Base-by-base conservation (phyloP, 2,113 vertebrate species). In the Seriola rivoliana region DNA sequence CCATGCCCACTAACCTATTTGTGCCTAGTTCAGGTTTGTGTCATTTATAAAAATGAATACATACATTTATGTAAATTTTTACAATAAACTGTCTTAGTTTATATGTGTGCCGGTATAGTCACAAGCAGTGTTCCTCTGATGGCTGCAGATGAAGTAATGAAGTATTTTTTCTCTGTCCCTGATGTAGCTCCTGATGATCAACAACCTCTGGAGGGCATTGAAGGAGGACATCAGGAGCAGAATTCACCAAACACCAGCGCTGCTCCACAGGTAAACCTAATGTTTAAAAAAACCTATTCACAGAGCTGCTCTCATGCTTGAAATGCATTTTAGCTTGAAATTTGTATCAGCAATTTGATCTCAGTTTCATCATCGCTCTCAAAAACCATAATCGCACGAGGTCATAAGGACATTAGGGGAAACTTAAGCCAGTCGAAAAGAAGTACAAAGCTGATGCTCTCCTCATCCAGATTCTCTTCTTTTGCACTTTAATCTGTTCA, bases 1-100 rank as follows among this genome's bases (percentile, higher is more conserved):
- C 97, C 1, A 96, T 99, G 87, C 96, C 97, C 7, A 63, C 96
- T 0, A 97, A 96, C 64, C 80, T 98, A 2, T 97, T 98, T 36
- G 93, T 96, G 86, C 97, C 97, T 50, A 95, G 95, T 67, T 88
- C 97, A 96, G 97, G 98, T 99, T 59, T 23, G 93, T 85, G 10
- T 75, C 8, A 3, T 8, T 0, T n/a, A 7, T 75, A 10, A 57
- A 29, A 21, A 38, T 3, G 0, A 44, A 10, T 60, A 67, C 7
- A 23, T 11, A 58, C 55, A 63, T 1, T n/a, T 7, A 9, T 13
- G 1, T 50, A 1, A 4, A 0, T 34, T 63, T 14, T 10, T 9
- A 14, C 25, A 63, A n/a, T 48, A 19, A 17, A 0, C 8, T 23
- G 3, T 69, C 13, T 55, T 48, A 17, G 9, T 48, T 34, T 63